A percentile compares a stretch with the other conserved stretches of the same genome.
These are phyloP conservation scores for Drosophila longiperda DNA, from an alignment of 2,888 invertebrate genomes.

Conservation along the genomic window DNA sequence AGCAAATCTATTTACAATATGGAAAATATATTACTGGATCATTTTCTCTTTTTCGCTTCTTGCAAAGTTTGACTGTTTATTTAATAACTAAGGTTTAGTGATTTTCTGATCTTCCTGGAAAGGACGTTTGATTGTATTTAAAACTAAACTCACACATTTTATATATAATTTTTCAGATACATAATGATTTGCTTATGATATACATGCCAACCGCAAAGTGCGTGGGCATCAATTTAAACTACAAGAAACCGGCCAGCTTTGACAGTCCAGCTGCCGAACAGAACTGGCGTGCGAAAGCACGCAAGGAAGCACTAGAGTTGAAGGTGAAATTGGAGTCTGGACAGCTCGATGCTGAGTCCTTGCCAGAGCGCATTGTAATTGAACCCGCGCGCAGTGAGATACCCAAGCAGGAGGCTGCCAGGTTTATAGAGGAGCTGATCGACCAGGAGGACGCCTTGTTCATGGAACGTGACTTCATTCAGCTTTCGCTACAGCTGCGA, in stretches of 20 bases:
- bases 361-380: conserved; percentile 87
- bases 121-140: neutral
- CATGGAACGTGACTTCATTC: conserved; percentile 82
- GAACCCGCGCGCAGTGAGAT: conserved; percentile 85
- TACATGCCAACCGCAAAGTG: conserved; percentile 88
- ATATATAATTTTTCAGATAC: conserved; percentile 35
- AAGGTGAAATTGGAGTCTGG: conserved; percentile 88
- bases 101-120: neutral
- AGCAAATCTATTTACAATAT: neutral
- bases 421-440: conserved; percentile 82
- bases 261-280: conserved; percentile 87
- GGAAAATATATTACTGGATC: neutral
- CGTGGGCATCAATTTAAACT: conserved; percentile 89
- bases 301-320: conserved; percentile 87
- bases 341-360: conserved; percentile 87
- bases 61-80: neutral
- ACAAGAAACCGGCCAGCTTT: conserved; percentile 87
- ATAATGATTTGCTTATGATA: conserved; percentile 87
- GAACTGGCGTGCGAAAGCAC: conserved; percentile 89
- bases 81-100: neutral
- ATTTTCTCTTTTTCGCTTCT: neutral
- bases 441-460: conserved; percentile 82
- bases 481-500: conserved; percentile 80
- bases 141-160: neutral
- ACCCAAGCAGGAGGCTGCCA: conserved; percentile 76